A percentile compares a stretch with the other conserved stretches of the same genome.
Conservation (phyloP, 2,113 vertebrate species). For the Macaca mulatta region DNA sequence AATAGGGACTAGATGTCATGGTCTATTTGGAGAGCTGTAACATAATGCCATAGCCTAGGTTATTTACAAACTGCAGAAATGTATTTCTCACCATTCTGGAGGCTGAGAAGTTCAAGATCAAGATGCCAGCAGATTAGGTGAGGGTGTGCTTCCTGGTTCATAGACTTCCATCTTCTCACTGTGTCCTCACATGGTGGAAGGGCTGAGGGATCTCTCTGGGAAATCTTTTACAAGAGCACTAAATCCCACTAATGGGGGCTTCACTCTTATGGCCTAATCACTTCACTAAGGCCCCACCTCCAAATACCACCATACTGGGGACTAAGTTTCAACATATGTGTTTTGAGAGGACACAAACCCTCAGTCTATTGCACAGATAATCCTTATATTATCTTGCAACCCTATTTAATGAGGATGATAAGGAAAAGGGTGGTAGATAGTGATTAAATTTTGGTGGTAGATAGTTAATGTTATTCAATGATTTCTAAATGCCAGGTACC, state of each 20-base stretch:
- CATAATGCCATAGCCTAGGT: neutral
- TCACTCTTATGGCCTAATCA: neutral
- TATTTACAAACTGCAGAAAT: neutral
- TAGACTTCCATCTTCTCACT: neutral
- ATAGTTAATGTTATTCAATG: neutral
- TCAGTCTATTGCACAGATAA: rapidly evolving
- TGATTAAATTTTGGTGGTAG: neutral
- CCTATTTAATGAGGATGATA: neutral
- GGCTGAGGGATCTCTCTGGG: neutral
- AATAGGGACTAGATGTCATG: neutral
- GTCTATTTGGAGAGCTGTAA: neutral
- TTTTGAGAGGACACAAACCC: neutral
- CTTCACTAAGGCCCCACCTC: neutral
- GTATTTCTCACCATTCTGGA: neutral
- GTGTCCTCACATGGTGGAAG: neutral
- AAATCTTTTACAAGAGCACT: neutral
- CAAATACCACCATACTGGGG: neutral
- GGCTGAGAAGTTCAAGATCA: neutral
- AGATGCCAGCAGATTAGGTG: no score
- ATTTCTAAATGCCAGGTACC: neutral
- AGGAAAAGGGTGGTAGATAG: neutral
- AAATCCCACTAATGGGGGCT: neutral
- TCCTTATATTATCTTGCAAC: neutral
- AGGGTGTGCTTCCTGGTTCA: neutral
- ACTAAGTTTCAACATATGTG: neutral